Conservation (phyloP, 2,797 vertebrate genomes). For the Vultur gryphus region DNA sequence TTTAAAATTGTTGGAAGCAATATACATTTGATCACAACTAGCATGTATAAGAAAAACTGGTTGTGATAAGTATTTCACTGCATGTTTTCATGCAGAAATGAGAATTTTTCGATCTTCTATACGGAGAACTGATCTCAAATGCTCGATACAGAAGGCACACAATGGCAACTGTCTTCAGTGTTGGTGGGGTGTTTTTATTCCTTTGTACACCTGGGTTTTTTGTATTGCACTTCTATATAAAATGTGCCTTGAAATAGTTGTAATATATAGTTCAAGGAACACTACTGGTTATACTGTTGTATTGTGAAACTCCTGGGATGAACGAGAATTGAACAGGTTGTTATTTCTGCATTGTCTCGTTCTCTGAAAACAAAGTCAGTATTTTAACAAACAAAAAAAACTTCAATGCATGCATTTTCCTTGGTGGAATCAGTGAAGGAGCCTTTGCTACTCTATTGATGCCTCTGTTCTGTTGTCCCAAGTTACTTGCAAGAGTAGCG, state of each 20-base stretch:
- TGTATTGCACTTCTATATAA: slow-evolving; percentile 74
- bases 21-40: slow-evolving; percentile 71
- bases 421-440: slow-evolving; percentile 67
- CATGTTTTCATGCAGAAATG: slow-evolving; percentile 58
- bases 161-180: slow-evolving; percentile 67
- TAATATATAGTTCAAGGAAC: slow-evolving; percentile 71
- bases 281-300: slow-evolving; percentile 68
- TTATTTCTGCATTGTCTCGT: slow-evolving; percentile 55
- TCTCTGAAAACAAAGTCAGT: slow-evolving; percentile 43
- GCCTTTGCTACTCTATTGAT: slow-evolving; percentile 34
- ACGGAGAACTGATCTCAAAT: slow-evolving; percentile 39
- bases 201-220: slow-evolving; percentile 67
- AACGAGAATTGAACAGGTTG: slow-evolving; percentile 59
- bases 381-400: slow-evolving; percentile 4
- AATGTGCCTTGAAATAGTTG: slow-evolving; percentile 79
- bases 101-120: slow-evolving; percentile 46
- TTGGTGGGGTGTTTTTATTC: slow-evolving; percentile 72
- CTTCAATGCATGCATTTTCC: slow-evolving; percentile 57
- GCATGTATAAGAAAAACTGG: slow-evolving; percentile 67
- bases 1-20: slow-evolving; percentile 66
- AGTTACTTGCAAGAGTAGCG: slow-evolving; percentile 53
- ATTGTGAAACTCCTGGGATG: slow-evolving; percentile 57
- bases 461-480: slow-evolving; percentile 61
- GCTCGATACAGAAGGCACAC: slow-evolving; percentile 63
- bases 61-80: slow-evolving; percentile 68